Evolutionary conservation across 2,888 invertebrate species (phyloP).

Genomic region (Rotaria macrura): DNA sequence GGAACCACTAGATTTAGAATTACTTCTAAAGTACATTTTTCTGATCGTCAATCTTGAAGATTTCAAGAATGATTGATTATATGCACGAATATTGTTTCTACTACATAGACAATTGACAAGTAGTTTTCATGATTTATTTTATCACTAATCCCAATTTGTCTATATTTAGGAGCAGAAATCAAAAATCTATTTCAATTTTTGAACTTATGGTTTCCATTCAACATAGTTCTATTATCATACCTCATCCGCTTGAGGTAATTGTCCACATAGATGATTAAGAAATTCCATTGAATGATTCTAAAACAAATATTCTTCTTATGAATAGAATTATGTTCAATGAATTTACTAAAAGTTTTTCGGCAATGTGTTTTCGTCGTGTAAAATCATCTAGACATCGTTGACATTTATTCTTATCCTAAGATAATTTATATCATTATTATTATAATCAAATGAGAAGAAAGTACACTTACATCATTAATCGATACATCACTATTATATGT

Average conservation of each 20-base stretch:
- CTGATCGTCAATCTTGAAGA: too few relatives aligned
- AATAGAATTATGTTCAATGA: background rate
- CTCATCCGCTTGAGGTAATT: background rate
- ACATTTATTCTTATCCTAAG: background rate
- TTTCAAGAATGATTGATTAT: too few relatives aligned
- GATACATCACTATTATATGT: background rate
- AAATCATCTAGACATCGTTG: conserved; percentile 15
- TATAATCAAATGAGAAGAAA: background rate
- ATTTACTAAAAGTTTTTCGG: background rate
- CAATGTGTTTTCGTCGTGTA: conserved; percentile 5
- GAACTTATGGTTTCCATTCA: background rate
- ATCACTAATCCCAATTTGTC: too few relatives aligned
- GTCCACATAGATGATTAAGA: background rate
- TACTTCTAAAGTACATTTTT: too few relatives aligned
- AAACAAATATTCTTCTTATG: background rate
- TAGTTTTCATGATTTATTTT: too few relatives aligned
- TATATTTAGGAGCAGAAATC: too few relatives aligned
- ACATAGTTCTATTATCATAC: background rate
- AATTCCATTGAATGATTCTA: background rate
- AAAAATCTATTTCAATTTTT: too few relatives aligned
- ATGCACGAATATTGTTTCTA: too few relatives aligned
- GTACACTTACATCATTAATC: background rate
- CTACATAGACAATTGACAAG: too few relatives aligned
- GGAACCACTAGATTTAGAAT: too few relatives aligned
- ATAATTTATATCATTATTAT: background rate